phyloP scores from a whole-genome alignment of 2,113 vertebrate species.

The Erythrolamprus reginae region DNA sequence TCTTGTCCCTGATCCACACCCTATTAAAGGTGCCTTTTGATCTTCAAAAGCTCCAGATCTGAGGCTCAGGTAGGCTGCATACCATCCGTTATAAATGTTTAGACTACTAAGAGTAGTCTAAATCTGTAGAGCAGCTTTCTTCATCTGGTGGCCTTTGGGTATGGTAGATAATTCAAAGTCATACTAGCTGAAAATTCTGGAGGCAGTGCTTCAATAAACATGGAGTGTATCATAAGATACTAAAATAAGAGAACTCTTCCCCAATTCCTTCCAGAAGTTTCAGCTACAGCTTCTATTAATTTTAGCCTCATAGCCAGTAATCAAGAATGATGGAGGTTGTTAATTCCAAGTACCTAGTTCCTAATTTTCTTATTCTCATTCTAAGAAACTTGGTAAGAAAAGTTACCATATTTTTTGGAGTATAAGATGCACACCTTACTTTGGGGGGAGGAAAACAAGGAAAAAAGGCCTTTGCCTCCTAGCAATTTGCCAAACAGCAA shows the following conservation, averaged over 20 bases:
- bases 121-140: background rate
- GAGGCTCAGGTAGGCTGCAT: background rate
- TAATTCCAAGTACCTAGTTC: background rate
- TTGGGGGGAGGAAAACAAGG: no score
- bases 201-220: background rate
- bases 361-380: background rate
- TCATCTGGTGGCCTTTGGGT: background rate
- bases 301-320: background rate
- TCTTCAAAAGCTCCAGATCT: background rate
- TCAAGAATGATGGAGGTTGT: background rate
- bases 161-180: background rate
- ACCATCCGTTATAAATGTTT: background rate
- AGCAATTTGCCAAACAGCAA: no score
- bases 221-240: background rate
- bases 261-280: background rate
- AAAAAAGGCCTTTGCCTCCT: no score
- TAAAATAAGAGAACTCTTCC: background rate
- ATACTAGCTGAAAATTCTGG: background rate
- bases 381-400: background rate
- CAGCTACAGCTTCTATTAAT: background rate
- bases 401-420: no score
- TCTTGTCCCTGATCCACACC: background rate
- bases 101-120: background rate
- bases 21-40: background rate
- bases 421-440: no score